These are phyloP conservation scores for Meteorus colon DNA, from an alignment of 2,888 invertebrate genomes.

Conservation along the genomic window DNA sequence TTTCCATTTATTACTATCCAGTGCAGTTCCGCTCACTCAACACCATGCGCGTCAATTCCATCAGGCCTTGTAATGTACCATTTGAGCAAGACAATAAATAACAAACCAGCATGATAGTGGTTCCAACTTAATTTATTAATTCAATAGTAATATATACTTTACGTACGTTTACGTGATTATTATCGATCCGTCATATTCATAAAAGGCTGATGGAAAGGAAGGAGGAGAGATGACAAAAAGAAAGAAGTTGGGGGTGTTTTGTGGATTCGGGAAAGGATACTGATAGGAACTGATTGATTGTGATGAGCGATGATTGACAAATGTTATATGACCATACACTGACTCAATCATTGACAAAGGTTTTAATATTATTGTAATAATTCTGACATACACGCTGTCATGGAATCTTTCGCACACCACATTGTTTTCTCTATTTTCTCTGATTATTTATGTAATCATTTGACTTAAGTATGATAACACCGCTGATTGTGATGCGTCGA, in stretches of 20 bases:
- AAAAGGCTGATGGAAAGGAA: background rate
- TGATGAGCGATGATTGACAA: slow-evolving; percentile 15
- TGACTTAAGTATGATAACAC: slow-evolving; percentile 8
- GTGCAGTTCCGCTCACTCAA: background rate
- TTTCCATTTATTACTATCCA: background rate
- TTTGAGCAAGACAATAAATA: slow-evolving; percentile 55
- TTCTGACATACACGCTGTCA: background rate
- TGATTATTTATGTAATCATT: background rate
- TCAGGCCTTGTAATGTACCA: slow-evolving; percentile 50
- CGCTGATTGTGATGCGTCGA: slow-evolving; percentile 39
- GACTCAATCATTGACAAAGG: slow-evolving; percentile 6
- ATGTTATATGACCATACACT: background rate
- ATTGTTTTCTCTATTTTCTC: background rate
- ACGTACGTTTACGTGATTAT: slow-evolving; percentile 38
- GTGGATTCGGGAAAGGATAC: slow-evolving; percentile 43
- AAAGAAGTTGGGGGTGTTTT: slow-evolving; percentile 12
- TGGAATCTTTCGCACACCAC: background rate
- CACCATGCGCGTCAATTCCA: slow-evolving; percentile 51
- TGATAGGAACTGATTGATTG: background rate
- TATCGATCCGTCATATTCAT: slow-evolving; percentile 16
- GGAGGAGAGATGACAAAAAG: background rate
- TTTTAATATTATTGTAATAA: background rate
- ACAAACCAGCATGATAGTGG: slow-evolving; percentile 45
- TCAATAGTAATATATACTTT: slow-evolving; percentile 29
- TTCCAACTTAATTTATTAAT: slow-evolving; percentile 51